A percentile compares a stretch with the other conserved stretches of the same genome.
These are phyloP conservation scores for Phymorhynchus buccinoides DNA, from an alignment of 1,140 invertebrate species.

Conservation along the genomic window DNA sequence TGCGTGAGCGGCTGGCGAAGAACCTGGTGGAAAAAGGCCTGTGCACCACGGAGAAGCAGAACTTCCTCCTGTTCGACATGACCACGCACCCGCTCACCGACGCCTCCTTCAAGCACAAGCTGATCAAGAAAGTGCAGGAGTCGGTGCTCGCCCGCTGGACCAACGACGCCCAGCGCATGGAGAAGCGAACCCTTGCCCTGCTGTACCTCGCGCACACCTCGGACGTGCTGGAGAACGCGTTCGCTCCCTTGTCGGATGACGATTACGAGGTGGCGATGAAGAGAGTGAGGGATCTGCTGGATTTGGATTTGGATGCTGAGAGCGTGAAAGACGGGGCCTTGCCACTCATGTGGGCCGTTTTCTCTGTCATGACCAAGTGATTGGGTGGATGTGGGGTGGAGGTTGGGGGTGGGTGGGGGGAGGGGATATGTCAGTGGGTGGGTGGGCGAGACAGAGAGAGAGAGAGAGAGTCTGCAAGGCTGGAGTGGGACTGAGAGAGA, in stretches of 20 bases:
- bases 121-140: conserved; percentile 98
- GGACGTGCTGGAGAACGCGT: conserved; percentile 99
- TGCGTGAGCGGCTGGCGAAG: conserved; percentile 98
- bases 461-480: too few relatives aligned
- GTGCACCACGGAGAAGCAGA: conserved; percentile 99
- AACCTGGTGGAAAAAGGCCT: conserved; percentile 99
- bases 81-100: conserved; percentile 99
- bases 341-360: conserved; percentile 98
- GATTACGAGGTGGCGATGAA: conserved; percentile 99
- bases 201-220: conserved; percentile 97
- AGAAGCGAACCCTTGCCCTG: conserved; percentile 91
- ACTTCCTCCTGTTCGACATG: conserved; percentile 99
- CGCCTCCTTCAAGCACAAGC: conserved; percentile 93
- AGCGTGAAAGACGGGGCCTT: conserved; percentile 79
- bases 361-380: conserved; percentile 97
- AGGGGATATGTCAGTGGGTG: too few relatives aligned
- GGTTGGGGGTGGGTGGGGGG: too few relatives aligned
- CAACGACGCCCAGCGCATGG: conserved; percentile 97
- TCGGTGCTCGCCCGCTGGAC: conserved; percentile 96
- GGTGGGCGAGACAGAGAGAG: too few relatives aligned
- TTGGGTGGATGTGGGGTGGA: too few relatives aligned
- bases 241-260: conserved; percentile 97
- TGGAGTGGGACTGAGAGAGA: too few relatives aligned
- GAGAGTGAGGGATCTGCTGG: conserved; percentile 93
- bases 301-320: conserved; percentile 96